Evolutionary conservation across 2,797 vertebrate genomes (phyloP).

Genomic region (Rhabdomys pumilio): DNA sequence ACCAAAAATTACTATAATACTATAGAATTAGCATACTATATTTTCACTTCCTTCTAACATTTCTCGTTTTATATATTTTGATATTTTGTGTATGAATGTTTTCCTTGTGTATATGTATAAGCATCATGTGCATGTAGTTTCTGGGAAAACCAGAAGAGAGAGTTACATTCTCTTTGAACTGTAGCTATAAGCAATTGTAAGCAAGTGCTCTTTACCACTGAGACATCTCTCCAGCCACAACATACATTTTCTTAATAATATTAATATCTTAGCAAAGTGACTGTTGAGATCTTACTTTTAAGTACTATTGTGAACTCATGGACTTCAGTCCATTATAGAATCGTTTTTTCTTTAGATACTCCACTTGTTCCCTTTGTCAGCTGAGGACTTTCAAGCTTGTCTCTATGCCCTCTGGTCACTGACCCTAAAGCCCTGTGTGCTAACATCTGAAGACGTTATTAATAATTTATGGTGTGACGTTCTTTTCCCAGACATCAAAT

Average conservation of each 20-base stretch:
- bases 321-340: not conserved
- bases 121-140: not conserved
- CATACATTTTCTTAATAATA: not conserved
- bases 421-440: not conserved
- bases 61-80: not conserved
- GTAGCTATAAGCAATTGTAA: not conserved
- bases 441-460: not conserved
- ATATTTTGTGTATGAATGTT: not conserved
- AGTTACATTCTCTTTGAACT: not conserved
- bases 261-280: not conserved
- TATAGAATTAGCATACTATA: not conserved
- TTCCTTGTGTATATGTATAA: not conserved
- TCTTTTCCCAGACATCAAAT: not conserved
- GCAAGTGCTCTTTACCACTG: not conserved
- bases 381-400: not conserved
- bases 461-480: conserved; percentile 3
- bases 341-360: not conserved
- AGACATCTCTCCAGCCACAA: not conserved
- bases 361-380: not conserved
- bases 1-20: not conserved
- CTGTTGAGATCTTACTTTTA: not conserved
- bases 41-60: not conserved
- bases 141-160: not conserved
- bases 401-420: not conserved
- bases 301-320: not conserved